A percentile compares a stretch with the other conserved stretches of the same genome.
These are phyloP conservation scores for Selenia dentaria DNA, from an alignment of 2,888 invertebrate species.

Conservation along the genomic window DNA sequence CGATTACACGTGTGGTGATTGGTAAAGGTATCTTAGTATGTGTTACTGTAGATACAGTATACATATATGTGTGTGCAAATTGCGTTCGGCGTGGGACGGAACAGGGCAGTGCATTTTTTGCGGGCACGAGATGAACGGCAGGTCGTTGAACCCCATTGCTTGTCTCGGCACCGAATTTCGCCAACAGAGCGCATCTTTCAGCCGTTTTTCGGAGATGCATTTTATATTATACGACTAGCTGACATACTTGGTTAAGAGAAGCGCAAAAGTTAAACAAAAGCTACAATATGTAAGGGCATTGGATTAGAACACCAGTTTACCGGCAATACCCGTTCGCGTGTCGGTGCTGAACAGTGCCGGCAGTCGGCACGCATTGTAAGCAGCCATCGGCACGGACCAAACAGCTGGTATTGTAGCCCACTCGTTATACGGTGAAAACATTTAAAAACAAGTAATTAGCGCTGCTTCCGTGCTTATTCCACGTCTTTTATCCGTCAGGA, in stretches of 20 bases:
- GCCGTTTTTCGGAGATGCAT: slow-evolving; percentile 32
- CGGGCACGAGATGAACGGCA: slow-evolving; percentile 73
- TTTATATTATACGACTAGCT: slow-evolving; percentile 23
- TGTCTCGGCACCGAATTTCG: slow-evolving; percentile 73
- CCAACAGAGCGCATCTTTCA: slow-evolving; percentile 71
- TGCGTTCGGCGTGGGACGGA: slow-evolving; percentile 79
- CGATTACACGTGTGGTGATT: slow-evolving; percentile 67
- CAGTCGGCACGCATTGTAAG: slow-evolving; percentile 60
- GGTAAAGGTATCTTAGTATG: slow-evolving; percentile 61
- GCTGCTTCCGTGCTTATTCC: slow-evolving; percentile 54
- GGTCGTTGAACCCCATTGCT: slow-evolving; percentile 72
- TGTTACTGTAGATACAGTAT: slow-evolving; percentile 51
- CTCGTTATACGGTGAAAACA: slow-evolving; percentile 57
- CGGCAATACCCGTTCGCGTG: slow-evolving; percentile 46
- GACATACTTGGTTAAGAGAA: slow-evolving; percentile 8
- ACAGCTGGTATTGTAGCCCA: slow-evolving; percentile 59
- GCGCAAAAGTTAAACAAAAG: slow-evolving; percentile 6
- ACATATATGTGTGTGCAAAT: slow-evolving; percentile 64
- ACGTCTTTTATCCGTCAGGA: slow-evolving; percentile 53
- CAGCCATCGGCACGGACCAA: slow-evolving; percentile 55
- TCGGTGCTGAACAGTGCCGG: slow-evolving; percentile 40
- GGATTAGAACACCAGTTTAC: slow-evolving; percentile 38
- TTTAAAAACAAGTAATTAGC: slow-evolving; percentile 63
- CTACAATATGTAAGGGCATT: slow-evolving; percentile 20
- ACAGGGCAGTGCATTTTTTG: slow-evolving; percentile 82